Percentiles rank a stretch among this genome's conserved stretches.
Evolutionary conservation across 1,140 invertebrate genomes (phyloP).

Genomic region (Magallana angulata): DNA sequence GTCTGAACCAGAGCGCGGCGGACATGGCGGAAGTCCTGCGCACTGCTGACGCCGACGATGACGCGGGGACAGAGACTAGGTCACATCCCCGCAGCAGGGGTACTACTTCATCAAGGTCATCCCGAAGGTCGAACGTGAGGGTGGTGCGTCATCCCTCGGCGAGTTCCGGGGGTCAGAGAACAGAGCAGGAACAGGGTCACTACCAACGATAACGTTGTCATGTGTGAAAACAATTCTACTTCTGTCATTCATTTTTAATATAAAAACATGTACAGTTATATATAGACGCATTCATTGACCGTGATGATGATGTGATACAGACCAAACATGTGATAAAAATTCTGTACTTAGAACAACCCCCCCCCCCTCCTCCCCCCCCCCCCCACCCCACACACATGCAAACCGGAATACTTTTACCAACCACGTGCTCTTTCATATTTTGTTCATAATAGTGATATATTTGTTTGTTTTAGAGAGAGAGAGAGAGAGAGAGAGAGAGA

Average conservation of each 20-base stretch:
- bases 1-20: constrained; percentile 62
- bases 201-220: constrained; percentile 31
- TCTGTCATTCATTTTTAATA: too few relatives aligned
- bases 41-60: constrained; percentile 42
- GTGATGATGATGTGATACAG: too few relatives aligned
- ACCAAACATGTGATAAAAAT: too few relatives aligned
- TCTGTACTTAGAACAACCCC: not conserved
- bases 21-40: constrained; percentile 64
- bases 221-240: too few relatives aligned
- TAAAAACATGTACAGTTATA: too few relatives aligned
- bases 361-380: not conserved
- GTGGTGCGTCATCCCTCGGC: constrained; percentile 61
- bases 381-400: not conserved
- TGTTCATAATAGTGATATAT: too few relatives aligned
- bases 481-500: too few relatives aligned
- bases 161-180: constrained; percentile 9
- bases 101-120: constrained; percentile 37
- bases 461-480: too few relatives aligned
- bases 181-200: constrained; percentile 42
- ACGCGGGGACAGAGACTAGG: constrained; percentile 6
- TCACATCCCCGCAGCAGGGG: constrained; percentile 21
- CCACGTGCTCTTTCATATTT: too few relatives aligned
- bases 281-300: too few relatives aligned
- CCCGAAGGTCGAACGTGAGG: constrained; percentile 56
- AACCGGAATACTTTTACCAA: not conserved